Percentiles rank a stretch among this genome's conserved stretches.
phyloP scores from a whole-genome alignment of 2,888 invertebrate genomes.

The Drosophila ezoana region DNA sequence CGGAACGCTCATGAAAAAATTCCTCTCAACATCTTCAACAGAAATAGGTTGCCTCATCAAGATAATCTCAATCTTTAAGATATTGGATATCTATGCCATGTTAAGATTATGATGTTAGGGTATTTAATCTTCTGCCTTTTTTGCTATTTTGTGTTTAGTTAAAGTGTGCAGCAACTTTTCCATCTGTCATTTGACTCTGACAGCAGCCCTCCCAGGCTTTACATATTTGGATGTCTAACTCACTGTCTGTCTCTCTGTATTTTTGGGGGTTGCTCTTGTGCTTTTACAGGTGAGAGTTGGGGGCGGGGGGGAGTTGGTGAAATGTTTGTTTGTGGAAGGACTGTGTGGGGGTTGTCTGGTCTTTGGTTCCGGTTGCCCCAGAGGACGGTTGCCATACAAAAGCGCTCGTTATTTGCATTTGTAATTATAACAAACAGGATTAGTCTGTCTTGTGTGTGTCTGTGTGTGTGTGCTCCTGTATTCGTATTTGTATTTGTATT shows the following conservation, averaged over 20 bases:
- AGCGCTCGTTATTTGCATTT: constrained; percentile 83
- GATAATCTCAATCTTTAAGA: too few species aligned
- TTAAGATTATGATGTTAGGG: not conserved
- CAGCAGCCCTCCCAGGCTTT: constrained; percentile 32
- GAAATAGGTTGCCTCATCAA: too few species aligned
- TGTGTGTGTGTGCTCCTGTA: constrained; percentile 24
- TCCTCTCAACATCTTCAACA: too few species aligned
- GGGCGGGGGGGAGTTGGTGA: not conserved
- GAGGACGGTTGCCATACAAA: constrained; percentile 65
- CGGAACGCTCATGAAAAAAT: too few species aligned
- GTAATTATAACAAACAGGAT: constrained; percentile 84
- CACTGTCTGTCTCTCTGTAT: constrained; percentile 9
- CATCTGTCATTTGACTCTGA: constrained; percentile 60
- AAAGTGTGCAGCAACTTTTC: constrained; percentile 33
- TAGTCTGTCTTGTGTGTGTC: constrained; percentile 59
- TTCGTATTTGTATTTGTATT: constrained; percentile 63
- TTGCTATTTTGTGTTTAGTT: constrained; percentile 3
- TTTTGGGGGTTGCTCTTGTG: constrained; percentile 64
- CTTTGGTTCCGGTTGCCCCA: constrained; percentile 51
- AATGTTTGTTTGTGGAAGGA: constrained; percentile 52
- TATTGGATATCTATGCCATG: too few species aligned
- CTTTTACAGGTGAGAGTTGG: constrained; percentile 62
- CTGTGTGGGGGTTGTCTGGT: constrained; percentile 46
- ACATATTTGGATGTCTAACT: constrained; percentile 46
- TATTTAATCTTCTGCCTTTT: not conserved